Evolutionary conservation across 2,888 invertebrate species (phyloP).

Genomic region (Brachylomia viminalis): DNA sequence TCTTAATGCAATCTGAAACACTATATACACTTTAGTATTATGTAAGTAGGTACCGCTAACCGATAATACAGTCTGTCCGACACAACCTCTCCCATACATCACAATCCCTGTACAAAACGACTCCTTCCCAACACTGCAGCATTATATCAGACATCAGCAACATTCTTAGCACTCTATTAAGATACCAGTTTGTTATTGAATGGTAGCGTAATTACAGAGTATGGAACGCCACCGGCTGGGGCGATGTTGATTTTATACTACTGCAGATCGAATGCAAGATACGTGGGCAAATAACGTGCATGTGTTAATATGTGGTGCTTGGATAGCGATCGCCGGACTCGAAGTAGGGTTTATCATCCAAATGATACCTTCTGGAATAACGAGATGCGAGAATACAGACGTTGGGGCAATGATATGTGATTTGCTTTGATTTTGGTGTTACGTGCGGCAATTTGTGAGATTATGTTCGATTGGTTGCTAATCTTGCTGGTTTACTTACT

Average conservation of each 20-base stretch:
- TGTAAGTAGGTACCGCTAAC: slow-evolving; percentile 24
- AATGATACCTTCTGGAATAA: slow-evolving; percentile 69
- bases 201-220: slow-evolving; percentile 83
- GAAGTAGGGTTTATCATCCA: slow-evolving; percentile 64
- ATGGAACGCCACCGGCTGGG: slow-evolving; percentile 82
- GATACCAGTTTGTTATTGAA: slow-evolving; percentile 81
- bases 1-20: slow-evolving; percentile 20
- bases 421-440: slow-evolving; percentile 58
- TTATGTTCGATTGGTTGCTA: slow-evolving; percentile 46
- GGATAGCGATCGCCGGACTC: slow-evolving; percentile 61
- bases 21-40: background rate
- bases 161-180: slow-evolving; percentile 88
- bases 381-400: slow-evolving; percentile 57
- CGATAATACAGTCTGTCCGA: slow-evolving; percentile 20
- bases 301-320: slow-evolving; percentile 72
- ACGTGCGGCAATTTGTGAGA: slow-evolving; percentile 27
- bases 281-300: slow-evolving; percentile 78
- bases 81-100: slow-evolving; percentile 42
- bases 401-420: slow-evolving; percentile 57
- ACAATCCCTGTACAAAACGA: slow-evolving; percentile 35
- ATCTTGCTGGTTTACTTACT: slow-evolving; percentile 25
- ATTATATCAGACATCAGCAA: slow-evolving; percentile 74
- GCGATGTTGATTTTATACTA: slow-evolving; percentile 75
- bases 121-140: slow-evolving; percentile 50
- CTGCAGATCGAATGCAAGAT: slow-evolving; percentile 80